These are phyloP conservation scores for Hirtodrosophila trivittata DNA, from an alignment of 2,888 invertebrate genomes.

Conservation along the genomic window DNA sequence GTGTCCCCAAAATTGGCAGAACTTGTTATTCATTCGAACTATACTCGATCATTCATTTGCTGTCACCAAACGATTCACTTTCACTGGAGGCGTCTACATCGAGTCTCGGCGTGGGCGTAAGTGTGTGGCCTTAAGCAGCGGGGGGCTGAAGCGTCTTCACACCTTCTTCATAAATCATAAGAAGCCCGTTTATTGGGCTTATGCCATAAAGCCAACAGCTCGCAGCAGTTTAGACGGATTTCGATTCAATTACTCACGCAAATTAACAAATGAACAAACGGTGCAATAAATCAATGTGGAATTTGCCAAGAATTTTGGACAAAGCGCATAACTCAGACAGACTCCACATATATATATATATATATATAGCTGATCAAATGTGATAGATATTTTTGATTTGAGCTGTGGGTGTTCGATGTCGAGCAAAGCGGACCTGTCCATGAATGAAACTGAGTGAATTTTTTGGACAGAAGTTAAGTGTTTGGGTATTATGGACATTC, in stretches of 20 bases:
- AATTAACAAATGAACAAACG: conserved; percentile 46
- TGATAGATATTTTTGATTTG: too few relatives aligned
- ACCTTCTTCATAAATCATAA: conserved; percentile 66
- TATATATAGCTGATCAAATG: too few relatives aligned
- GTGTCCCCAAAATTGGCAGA: conserved; percentile 7
- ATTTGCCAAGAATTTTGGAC: conserved; percentile 37
- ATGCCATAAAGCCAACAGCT: conserved; percentile 47
- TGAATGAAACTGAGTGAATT: conserved; percentile 32
- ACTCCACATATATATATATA: too few relatives aligned
- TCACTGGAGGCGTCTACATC: conserved; percentile 35
- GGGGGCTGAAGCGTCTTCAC: conserved; percentile 49
- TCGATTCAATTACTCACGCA: conserved; percentile 62
- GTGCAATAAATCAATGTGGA: conserved; percentile 62
- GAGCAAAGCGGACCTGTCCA: conserved; percentile 34
- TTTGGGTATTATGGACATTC: conserved; percentile 24
- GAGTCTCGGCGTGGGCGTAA: conserved; percentile 1
- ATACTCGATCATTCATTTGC: conserved; percentile 43
- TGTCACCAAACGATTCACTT: conserved; percentile 62
- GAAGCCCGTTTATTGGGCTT: conserved; percentile 38
- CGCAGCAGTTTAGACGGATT: conserved; percentile 19
- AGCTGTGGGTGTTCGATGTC: conserved; percentile 28
- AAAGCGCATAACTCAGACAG: too few relatives aligned
- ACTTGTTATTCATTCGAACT: conserved; percentile 25
- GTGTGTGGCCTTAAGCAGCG: conserved; percentile 3
- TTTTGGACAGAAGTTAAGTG: background rate